Base-by-base conservation (phyloP, 2,888 invertebrate genomes). In the Sabatieria punctata region DNA sequence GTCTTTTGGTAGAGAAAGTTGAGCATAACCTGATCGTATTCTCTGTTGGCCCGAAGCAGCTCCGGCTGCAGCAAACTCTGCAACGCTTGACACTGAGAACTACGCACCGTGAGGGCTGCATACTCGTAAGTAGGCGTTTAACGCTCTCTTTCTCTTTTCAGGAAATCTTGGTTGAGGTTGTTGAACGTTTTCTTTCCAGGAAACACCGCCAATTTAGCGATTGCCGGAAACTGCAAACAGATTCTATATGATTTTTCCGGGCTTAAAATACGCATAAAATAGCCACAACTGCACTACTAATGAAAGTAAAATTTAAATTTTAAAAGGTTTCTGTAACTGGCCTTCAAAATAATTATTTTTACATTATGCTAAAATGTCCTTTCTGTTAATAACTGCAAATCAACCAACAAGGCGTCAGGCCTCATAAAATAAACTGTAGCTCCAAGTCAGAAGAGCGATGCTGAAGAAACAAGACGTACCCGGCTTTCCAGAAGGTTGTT, bases 111-210 rank as follows among this genome's bases (percentile, higher is more conserved):
- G n/a, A n/a, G n/a, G n/a, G n/a, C n/a, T n/a, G n/a, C 49, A 45
- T 51, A 69, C 69, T 58, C 78, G 75, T 54, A 91, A 71, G 68
- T 88, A 91, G 50, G 73, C 75, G 60, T 88, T 85, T 35, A 88
- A 63, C 22, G 70, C 71, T 50, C 65, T 64, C 74, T 84, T 85
- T 19, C 91, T 73, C 57, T 77, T 79, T 65, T 91, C 46, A 91
- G 69, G 23, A 91, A 73, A 25, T 71, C 69, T 50, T 68, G 61
- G 48, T 85, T 85, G 65, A 85, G 83, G 63, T 89, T 91, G 62
- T 88, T 85, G 66, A 91, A 85, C 41, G 88, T 81, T 65, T 86
- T 86, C 68, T 91, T 93, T 0, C 80, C 84, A 0, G 91, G 91
- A 62, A 89, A 85, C 11, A 8, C n/a, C 23, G 78, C 75, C 27